Base-by-base conservation (phyloP, 2,888 invertebrate genomes). In the Sinodicranocentrus sp. region DNA sequence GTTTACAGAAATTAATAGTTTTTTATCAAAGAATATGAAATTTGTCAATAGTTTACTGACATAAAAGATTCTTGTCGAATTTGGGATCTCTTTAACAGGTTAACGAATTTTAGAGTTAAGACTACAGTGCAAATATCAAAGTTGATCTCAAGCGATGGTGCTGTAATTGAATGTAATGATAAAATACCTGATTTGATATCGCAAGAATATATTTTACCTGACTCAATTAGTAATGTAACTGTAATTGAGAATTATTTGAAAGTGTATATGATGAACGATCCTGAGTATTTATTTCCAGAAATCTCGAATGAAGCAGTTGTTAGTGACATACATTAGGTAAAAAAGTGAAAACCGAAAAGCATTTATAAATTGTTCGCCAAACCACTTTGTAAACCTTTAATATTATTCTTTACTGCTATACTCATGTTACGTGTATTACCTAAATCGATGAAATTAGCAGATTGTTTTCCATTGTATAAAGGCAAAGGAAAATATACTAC, bases 31-130 rank as follows among this genome's bases (percentile, higher is more conserved):
- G 61, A 48, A 39, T 0, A 26, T 2, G 43, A 26, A 26, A 43
- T 63, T 44, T 10, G 5, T 0, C 1, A 61, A n/a, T 61, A 63
- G n/a, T 63, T 73, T 44, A 17, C 8, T 17, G 17, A 13, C 19
- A 3, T 43, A 0, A 44, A 19, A 5, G 61, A 61, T 8, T 73
- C 61, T 0, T 43, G 44, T 44, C 15, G 17, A n/a, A 61, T 73
- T 19, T 73, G 61, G 73, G 73, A 73, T 73, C 13, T 61, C 0
- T 73, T 73, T 15, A 73, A 73, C 44, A n/a, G 48, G 6, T 44
- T 73, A 23, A 73, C 61, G 17, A 63, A 63, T 17, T 73, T 44
- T 63, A 23, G 73, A 1, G 33, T n/a, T 23, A 59, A 21, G 13
- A 33, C 17, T 33, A 8, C 21, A 5, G 6, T 3, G 6, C 33